phyloP scores from a whole-genome alignment of 2,888 invertebrate genomes.

The Eudemis profundana region DNA sequence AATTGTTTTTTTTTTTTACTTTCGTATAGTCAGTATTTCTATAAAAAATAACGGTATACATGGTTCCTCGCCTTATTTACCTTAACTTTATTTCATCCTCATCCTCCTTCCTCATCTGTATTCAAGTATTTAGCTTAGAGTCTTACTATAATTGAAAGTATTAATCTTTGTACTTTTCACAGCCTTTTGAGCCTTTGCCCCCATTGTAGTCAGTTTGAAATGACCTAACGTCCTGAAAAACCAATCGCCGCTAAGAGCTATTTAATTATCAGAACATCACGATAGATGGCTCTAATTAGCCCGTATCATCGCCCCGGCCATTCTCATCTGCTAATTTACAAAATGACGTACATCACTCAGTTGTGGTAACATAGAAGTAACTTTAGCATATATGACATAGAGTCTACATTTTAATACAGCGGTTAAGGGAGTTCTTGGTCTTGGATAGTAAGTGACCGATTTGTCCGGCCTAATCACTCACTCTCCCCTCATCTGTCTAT shows the following conservation, averaged over 20 bases:
- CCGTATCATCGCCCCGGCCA: slow-evolving; percentile 50
- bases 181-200: neutral
- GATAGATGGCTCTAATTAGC: slow-evolving; percentile 53
- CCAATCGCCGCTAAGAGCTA: slow-evolving; percentile 38
- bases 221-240: slow-evolving; percentile 4
- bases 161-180: no score
- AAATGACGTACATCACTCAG: neutral
- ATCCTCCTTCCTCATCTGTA: no score
- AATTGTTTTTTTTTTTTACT: no score
- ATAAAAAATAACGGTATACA: no score
- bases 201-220: neutral
- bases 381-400: neutral
- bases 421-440: neutral
- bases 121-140: no score
- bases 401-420: neutral
- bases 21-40: no score
- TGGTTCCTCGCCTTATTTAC: no score
- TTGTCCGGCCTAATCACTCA: slow-evolving; percentile 54
- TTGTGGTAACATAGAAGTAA: neutral
- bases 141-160: no score
- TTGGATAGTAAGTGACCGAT: neutral
- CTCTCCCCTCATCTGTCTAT: slow-evolving; percentile 49
- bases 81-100: no score
- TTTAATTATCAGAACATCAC: slow-evolving; percentile 49
- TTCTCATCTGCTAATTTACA: slow-evolving; percentile 21